Evolutionary conservation across 1,140 invertebrate species (phyloP), one percentile per base, ranked within the genome.

Genomic region (Dendrolimus kikuchii): DNA sequence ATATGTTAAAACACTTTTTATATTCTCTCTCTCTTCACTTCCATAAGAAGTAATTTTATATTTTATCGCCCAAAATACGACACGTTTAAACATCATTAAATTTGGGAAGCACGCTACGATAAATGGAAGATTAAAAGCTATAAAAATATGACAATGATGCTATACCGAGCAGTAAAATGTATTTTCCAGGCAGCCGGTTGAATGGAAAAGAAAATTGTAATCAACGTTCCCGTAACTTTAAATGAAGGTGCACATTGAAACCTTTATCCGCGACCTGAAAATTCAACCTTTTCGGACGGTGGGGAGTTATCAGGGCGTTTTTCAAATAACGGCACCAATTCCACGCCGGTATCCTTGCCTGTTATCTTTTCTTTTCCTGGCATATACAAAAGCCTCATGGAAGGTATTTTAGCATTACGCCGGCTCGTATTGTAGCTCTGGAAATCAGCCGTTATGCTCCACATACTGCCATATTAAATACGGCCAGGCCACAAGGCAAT

Each of bases 231-330:
- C 58, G 62, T 66, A 64, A 65, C 62, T 69, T 68, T 63, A 62
- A 72, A 62, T 66, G 66, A 66, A 66, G 57, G 66, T 63, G 60
- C 63, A 64, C 55, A 65, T 66, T 63, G 60, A 60, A 65, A 64
- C 62, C 56, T 68, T 65, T 63, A 59, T 58, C 58, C 57, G 55
- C 38, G n/a, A 44, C 43, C 55, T 56, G 63, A 64, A 71, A 64
- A 66, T 62, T 68, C 62, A 52, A 62, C 66, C 60, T 68, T 71
- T 60, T 60, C 48, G 55, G 59, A 61, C 60, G 61, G 63, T 66
- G 63, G 64, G 68, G 71, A 67, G 67, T 72, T 75, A 72, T 75
- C 69, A 62, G 65, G 55, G 62, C 62, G 65, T 66, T 72, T 75
- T 70, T 65, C 65, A 58, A 75, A 74, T 69, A 71, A 64, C 66